Evolutionary conservation across 92 coral and sea anemone species (phyloP).

Genomic region (Scolanthus callimorphus): DNA sequence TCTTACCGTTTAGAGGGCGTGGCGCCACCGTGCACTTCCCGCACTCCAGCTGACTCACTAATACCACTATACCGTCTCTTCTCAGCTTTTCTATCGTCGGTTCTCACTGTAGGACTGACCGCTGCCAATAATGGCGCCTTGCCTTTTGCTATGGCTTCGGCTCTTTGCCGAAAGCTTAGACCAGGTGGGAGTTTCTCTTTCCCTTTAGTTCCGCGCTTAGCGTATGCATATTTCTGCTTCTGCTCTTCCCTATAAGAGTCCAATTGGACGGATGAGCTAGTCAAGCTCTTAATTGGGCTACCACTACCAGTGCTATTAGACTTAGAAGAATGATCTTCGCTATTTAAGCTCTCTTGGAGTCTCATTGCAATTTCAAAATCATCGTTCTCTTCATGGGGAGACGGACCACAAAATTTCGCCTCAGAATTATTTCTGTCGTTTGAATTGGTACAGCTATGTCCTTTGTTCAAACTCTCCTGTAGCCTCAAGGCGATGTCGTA

Average conservation of each 20-base stretch:
- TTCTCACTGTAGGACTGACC: conserved; percentile 5
- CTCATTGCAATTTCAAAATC: neutral
- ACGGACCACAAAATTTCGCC: neutral
- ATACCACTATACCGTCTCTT: conserved; percentile 12
- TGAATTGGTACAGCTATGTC: neutral
- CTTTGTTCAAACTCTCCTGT: conserved; percentile 36
- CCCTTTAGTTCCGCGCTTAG: conserved; percentile 5
- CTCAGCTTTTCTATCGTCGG: conserved; percentile 1
- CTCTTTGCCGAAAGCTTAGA: conserved; percentile 46
- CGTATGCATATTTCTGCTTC: conserved; percentile 1
- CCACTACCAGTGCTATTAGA: neutral
- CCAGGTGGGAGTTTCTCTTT: conserved; percentile 21
- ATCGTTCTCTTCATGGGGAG: neutral
- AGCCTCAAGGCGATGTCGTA: conserved; percentile 34
- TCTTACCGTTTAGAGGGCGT: too few species aligned
- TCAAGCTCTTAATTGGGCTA: neutral
- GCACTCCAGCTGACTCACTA: neutral
- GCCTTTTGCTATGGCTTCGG: conserved; percentile 58
- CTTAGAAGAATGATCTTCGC: neutral
- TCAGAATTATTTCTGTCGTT: neutral
- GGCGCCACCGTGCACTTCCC: too few species aligned
- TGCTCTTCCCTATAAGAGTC: conserved; percentile 6
- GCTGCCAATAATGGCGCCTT: conserved; percentile 35
- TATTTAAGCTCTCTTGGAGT: neutral
- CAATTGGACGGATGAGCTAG: neutral